These are phyloP conservation scores for Sinotaia quadrata DNA, from an alignment of 2,888 invertebrate genomes.

Conservation along the genomic window DNA sequence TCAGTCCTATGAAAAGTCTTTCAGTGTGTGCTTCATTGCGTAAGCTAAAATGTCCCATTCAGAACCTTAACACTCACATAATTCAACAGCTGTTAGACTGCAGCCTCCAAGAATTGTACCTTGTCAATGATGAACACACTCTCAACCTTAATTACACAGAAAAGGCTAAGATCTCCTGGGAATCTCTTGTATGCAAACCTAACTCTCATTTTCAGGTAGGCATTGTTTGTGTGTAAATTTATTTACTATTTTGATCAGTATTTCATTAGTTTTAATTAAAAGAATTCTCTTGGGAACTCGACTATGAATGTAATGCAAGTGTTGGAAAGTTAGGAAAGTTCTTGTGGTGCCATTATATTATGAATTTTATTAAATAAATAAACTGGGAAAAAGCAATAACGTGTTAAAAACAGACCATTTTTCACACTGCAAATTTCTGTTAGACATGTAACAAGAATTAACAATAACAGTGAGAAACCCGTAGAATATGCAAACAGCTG, in stretches of 20 bases:
- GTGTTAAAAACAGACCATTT: too few relatives aligned
- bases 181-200: neutral
- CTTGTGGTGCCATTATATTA: too few relatives aligned
- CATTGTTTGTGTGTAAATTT: neutral
- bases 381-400: too few relatives aligned
- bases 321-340: too few relatives aligned
- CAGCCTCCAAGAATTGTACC: conserved; percentile 27
- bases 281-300: too few relatives aligned
- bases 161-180: conserved; percentile 27
- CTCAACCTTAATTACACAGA: conserved; percentile 27
- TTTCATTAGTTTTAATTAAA: neutral
- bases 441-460: too few relatives aligned
- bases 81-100: conserved; percentile 17
- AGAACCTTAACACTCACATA: conserved; percentile 28
- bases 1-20: conserved; percentile 10
- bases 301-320: too few relatives aligned
- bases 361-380: too few relatives aligned
- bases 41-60: conserved; percentile 33
- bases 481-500: too few relatives aligned
- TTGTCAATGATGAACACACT: conserved; percentile 36
- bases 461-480: too few relatives aligned
- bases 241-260: too few relatives aligned
- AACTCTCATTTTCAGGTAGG: conserved; percentile 8
- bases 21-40: conserved; percentile 19
- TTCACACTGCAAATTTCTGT: too few relatives aligned